phyloP scores from a whole-genome alignment of 2,888 invertebrate genomes.

The Diarsia dahlii region DNA sequence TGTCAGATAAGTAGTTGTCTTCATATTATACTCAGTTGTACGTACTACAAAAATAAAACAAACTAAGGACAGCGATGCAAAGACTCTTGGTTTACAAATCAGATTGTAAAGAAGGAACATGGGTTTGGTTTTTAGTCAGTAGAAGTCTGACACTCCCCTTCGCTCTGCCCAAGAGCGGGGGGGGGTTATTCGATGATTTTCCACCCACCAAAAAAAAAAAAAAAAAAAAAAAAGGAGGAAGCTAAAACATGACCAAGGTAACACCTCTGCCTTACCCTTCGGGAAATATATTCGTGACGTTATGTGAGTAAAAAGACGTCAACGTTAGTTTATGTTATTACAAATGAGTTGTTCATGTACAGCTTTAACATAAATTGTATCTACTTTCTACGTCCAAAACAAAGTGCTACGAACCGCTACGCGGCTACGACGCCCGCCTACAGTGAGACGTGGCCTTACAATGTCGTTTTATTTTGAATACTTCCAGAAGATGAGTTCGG shows the following conservation, averaged over 20 bases:
- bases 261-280: no score
- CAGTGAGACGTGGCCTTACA: conserved; percentile 59
- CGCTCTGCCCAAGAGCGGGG: no score
- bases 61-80: not conserved
- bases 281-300: no score
- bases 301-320: no score
- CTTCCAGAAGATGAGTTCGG: conserved; percentile 72
- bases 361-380: not conserved
- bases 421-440: conserved; percentile 33
- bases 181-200: no score
- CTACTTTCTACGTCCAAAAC: not conserved
- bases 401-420: conserved; percentile 8
- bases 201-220: no score
- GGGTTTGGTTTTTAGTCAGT: no score
- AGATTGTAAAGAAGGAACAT: no score
- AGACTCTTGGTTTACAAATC: not conserved
- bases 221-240: no score
- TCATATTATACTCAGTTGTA: not conserved
- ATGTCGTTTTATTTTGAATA: conserved; percentile 81
- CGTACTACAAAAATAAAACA: not conserved
- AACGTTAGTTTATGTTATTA: not conserved
- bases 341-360: not conserved
- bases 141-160: no score
- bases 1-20: not conserved
- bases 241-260: not conserved